Evolutionary conservation across 2,888 invertebrate species (phyloP), one percentile per base, ranked within the genome.

Genomic region (Macropis europaea): DNA sequence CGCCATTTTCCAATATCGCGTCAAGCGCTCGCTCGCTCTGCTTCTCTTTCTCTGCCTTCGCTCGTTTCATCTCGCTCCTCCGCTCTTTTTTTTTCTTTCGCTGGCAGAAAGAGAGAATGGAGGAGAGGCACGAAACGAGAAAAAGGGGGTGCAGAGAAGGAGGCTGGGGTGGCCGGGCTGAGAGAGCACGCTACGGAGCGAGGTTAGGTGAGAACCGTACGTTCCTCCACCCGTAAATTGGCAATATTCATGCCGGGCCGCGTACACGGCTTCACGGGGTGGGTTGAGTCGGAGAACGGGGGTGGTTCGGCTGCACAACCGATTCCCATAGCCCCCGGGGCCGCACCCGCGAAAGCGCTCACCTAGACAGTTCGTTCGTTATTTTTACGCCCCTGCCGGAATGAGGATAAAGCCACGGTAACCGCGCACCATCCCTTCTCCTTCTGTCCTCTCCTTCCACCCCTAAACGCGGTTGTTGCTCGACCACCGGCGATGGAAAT

Each of bases 1-100:
- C 89, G 87, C 89, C 89, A 89, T 89, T 89, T 89, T 89, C 88
- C 89, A 88, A 88, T 88, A 87, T 88, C 88, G 80, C 86, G 84
- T 85, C 85, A 85, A 86, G 83, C 83, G 80, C 73, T 70, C 70
- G 70, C 76, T 68, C 75, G 77, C 81, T 69, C 74, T 77, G 66
- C 78, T 76, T 75, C 73, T 78, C 70, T 79, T 54, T 54, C 54
- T 53, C 74, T 54, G 50, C 34, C 62, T 36, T 54, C 48, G 61
- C 60, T 45, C 45, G 30, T 64, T n/a, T n/a, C 64, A 36, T 78
- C 74, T 71, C 69, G 63, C 76, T 57, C 40, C 76, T 68, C 61
- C 75, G 38, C 59, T 63, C 73, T 61, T 64, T 73, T 69, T 56
- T 63, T 72, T 61, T 64, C 71, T 69, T 70, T 72, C 79, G 63